Base-by-base conservation (phyloP, 2,797 vertebrate species). In the Hydrocynus forskahlii region DNA sequence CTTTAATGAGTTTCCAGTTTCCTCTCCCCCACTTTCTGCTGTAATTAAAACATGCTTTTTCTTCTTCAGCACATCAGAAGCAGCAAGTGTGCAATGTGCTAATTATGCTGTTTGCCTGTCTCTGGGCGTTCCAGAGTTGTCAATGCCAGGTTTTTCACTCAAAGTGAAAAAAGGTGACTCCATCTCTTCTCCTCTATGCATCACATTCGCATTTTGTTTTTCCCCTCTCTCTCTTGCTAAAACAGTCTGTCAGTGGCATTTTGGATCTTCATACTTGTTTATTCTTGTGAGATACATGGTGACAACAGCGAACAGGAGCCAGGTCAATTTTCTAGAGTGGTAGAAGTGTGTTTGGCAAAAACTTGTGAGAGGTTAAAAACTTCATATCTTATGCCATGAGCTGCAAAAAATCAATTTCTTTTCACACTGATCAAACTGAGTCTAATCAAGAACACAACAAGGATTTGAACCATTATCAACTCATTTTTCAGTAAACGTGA, bases 61-160 rank as follows among this genome's bases (percentile, higher is more conserved):
- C 43, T 78, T 60, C 68, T 83, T 43, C 45, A 50, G 55, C 35
- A 75, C 70, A 81, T 78, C 83, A 84, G 75, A 78, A 50, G 14
- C 35, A 71, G 45, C 54, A 38, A 29, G 19, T 50, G 25, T 57
- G 23, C 13, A 21, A 1, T 10, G 21, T 38, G 63, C n/a, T 84
- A 52, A 78, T 57, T 74, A 38, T 7, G 21, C 40, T 12, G n/a
- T 29, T 10, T 57, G 35, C 57, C 48, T 23, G 40, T 69, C 45
- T 57, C n/a, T 45, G 54, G 60, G 71, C 25, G 59, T 66, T 29
- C n/a, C n/a, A 38, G 19, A 7, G 23, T 29, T 5, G 23, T 12
- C 7, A 45, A 25, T 74, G 72, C 19, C 71, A 54, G 63, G 29
- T 78, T 35, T 74, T 60, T 73, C 9, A 7, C 70, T 73, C 52